These are phyloP conservation scores for Acipenser transmontanus DNA, from an alignment of 2,797 vertebrate species.

Conservation along the genomic window DNA sequence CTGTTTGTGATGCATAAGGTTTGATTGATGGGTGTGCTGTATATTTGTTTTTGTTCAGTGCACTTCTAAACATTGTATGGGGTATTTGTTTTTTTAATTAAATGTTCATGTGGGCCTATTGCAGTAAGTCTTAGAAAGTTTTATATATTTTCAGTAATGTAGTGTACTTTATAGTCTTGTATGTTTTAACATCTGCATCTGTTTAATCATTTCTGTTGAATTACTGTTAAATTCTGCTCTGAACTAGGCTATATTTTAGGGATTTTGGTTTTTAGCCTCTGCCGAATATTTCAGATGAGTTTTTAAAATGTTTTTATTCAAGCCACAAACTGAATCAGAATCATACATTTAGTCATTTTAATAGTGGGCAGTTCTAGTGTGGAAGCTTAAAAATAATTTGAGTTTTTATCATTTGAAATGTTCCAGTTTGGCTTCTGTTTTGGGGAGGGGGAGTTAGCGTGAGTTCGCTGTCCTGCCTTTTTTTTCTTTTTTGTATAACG, in stretches of 20 bases:
- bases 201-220: background rate
- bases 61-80: no score
- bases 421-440: background rate
- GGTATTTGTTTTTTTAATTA: no score
- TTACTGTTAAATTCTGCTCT: conserved; percentile 4
- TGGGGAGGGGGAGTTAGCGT: no score
- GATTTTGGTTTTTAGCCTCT: conserved; percentile 2
- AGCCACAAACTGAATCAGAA: conserved; percentile 4
- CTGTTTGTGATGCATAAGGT: no score
- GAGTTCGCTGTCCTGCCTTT: background rate
- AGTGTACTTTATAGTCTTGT: no score
- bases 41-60: no score
- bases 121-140: no score
- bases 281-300: background rate
- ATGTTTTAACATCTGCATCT: no score
- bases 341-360: background rate
- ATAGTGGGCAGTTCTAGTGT: background rate
- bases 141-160: no score
- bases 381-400: background rate
- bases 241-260: background rate
- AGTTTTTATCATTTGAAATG: background rate
- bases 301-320: background rate
- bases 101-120: no score
- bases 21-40: no score
- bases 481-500: background rate